A percentile compares a stretch with the other conserved stretches of the same genome.
phyloP scores from a whole-genome alignment of 2,113 vertebrate genomes.

The Dinomys branickii region DNA sequence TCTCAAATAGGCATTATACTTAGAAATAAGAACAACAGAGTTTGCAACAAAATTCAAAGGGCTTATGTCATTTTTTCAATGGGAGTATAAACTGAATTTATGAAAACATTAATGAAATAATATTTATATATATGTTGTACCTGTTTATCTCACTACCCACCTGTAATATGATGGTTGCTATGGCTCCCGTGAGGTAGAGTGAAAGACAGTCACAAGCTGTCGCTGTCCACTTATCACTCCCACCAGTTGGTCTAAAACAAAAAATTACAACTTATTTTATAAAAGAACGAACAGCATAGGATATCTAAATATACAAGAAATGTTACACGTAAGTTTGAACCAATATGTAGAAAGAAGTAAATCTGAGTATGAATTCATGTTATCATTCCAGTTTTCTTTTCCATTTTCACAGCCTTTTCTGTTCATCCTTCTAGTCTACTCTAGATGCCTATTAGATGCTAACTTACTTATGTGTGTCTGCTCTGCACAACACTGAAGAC shows the following conservation, averaged over 20 bases:
- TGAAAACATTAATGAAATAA: conserved; percentile 28
- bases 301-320: not conserved
- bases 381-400: conserved; percentile 39
- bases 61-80: conserved; percentile 12
- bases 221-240: conserved; percentile 92
- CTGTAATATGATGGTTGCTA: conserved; percentile 89
- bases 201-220: conserved; percentile 93
- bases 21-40: not conserved
- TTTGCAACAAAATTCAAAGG: not conserved
- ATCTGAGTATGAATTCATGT: not conserved
- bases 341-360: not conserved
- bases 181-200: conserved; percentile 87
- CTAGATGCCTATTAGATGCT: not conserved
- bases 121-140: not conserved
- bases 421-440: not conserved
- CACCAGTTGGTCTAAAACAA: conserved; percentile 92
- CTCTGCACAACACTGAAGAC: not conserved
- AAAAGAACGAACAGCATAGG: not conserved
- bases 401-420: conserved; percentile 20
- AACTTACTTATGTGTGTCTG: not conserved
- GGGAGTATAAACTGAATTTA: conserved; percentile 3
- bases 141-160: conserved; percentile 81
- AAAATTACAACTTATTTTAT: conserved; percentile 56
- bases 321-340: not conserved
- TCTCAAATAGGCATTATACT: not conserved